Evolutionary conservation across 2,888 invertebrate species (phyloP).

Genomic region (Halictus ligatus): DNA sequence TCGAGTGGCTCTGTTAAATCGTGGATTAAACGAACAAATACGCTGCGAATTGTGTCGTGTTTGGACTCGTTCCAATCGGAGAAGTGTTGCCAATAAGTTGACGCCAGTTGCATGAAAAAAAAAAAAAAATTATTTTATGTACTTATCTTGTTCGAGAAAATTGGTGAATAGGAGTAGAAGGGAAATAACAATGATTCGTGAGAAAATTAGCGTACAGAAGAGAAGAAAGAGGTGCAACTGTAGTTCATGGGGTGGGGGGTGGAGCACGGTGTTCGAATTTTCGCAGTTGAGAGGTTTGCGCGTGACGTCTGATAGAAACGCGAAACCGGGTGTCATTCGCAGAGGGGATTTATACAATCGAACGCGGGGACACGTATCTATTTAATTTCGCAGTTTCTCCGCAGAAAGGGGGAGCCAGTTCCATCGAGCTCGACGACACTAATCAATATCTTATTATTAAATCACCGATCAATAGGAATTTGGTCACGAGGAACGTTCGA

Average conservation of each 20-base stretch:
- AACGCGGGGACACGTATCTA: constrained; percentile 12
- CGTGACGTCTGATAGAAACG: constrained; percentile 27
- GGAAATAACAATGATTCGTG: not conserved
- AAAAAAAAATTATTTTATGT: not conserved
- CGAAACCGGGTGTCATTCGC: constrained; percentile 20
- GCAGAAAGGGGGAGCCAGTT: not conserved
- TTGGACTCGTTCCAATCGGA: not conserved
- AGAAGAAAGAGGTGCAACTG: not conserved
- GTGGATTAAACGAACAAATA: too few relatives aligned
- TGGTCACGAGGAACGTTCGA: too few relatives aligned
- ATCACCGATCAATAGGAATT: too few relatives aligned
- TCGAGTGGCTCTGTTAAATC: not conserved
- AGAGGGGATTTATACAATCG: constrained; percentile 30
- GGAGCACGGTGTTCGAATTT: not conserved
- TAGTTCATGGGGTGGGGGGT: too few relatives aligned
- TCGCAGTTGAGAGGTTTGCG: constrained; percentile 3
- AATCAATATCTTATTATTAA: too few relatives aligned
- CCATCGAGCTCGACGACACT: not conserved
- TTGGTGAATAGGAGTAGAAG: not conserved
- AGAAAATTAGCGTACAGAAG: not conserved
- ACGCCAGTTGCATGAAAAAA: not conserved
- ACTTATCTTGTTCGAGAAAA: not conserved
- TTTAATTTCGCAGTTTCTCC: not conserved
- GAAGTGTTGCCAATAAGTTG: not conserved
- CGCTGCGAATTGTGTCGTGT: not conserved